phyloP scores from a whole-genome alignment of 2,797 vertebrate species.

The Ceyx erithaca region DNA sequence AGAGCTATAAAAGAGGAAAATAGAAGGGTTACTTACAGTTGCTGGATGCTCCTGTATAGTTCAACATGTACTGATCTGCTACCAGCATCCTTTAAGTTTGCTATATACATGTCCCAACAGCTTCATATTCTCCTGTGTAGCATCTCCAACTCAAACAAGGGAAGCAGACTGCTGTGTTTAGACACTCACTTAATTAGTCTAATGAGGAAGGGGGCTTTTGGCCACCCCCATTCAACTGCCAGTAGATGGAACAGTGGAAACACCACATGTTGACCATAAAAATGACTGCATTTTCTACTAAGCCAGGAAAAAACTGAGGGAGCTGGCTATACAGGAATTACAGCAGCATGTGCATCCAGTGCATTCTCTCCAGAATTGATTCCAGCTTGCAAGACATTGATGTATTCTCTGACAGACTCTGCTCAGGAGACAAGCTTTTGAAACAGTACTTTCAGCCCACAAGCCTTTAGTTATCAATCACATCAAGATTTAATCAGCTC shows the following conservation, averaged over 20 bases:
- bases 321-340: constrained; percentile 57
- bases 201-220: not conserved
- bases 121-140: constrained; percentile 39
- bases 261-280: constrained; percentile 25
- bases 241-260: not conserved
- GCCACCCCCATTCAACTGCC: not conserved
- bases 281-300: constrained; percentile 18
- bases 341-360: constrained; percentile 25
- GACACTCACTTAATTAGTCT: constrained; percentile 40
- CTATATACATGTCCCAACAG: constrained; percentile 27
- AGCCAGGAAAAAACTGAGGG: constrained; percentile 31
- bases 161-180: constrained; percentile 1
- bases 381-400: constrained; percentile 61
- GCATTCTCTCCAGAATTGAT: constrained; percentile 43
- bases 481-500: constrained; percentile 43
- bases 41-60: not conserved
- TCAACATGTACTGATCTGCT: constrained; percentile 52
- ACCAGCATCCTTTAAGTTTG: constrained; percentile 74
- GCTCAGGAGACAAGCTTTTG: constrained; percentile 58
- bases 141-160: constrained; percentile 19
- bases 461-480: constrained; percentile 59
- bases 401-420: constrained; percentile 63
- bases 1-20: not conserved
- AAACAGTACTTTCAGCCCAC: constrained; percentile 48
- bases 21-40: constrained; percentile 64